phyloP scores from a whole-genome alignment of 2,797 vertebrate species.

The Phoebastria nigripes region DNA sequence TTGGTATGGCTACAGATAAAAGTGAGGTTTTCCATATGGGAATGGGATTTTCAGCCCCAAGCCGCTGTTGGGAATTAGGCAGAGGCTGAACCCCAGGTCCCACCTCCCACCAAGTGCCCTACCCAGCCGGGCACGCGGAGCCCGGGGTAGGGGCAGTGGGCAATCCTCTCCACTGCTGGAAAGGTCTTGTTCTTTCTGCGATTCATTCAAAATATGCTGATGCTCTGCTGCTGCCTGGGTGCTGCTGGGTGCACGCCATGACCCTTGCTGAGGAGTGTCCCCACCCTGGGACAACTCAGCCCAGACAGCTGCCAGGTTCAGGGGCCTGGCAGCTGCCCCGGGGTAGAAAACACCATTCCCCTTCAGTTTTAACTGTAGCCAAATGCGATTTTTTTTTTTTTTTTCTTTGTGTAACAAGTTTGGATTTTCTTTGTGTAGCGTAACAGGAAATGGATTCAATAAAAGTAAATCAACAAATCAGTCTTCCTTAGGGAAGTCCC shows the following conservation, averaged over 20 bases:
- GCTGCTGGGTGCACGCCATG: neutral
- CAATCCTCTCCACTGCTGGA: neutral
- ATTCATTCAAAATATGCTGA: neutral
- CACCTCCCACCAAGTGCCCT: neutral
- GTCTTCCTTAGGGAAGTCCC: neutral
- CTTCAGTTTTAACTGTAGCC: neutral
- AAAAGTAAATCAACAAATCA: neutral
- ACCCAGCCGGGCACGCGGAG: rapidly evolving
- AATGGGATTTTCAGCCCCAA: neutral
- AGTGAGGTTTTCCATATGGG: neutral
- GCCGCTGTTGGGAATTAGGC: neutral
- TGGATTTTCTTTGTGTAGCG: neutral
- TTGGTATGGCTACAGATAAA: neutral
- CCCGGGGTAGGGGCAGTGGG: neutral
- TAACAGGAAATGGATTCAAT: neutral
- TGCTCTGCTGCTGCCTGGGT: neutral
- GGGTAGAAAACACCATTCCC: neutral
- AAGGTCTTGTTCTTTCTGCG: neutral
- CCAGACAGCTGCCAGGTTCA: no score
- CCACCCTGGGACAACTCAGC: rapidly evolving
- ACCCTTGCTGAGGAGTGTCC: neutral
- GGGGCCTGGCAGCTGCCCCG: neutral
- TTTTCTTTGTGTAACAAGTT: neutral
- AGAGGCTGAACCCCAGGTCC: neutral
- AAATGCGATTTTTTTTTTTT: neutral